Percentiles rank a stretch among this genome's conserved stretches.
These are phyloP conservation scores for Stomorhina lunata DNA, from an alignment of 2,888 invertebrate species.

Conservation along the genomic window DNA sequence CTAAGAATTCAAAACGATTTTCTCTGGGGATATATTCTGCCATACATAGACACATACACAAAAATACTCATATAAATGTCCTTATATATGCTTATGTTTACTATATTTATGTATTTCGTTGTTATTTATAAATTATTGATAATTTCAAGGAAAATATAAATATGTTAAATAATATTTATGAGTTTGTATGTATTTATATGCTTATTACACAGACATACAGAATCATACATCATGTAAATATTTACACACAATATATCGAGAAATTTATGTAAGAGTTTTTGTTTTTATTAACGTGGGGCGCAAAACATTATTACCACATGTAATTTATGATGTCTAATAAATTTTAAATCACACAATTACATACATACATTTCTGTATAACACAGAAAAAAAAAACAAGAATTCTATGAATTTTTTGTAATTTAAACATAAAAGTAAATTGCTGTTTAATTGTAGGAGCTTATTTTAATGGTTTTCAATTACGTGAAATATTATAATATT, in stretches of 20 bases:
- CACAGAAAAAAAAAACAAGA: not conserved
- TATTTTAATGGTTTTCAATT: not conserved
- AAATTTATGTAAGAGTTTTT: not conserved
- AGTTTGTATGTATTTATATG: not conserved
- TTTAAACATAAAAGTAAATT: not conserved
- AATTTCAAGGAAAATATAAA: constrained; percentile 6
- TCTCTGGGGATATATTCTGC: not conserved
- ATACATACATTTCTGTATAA: too few species aligned
- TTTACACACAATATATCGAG: too few species aligned
- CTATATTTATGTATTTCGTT: not conserved
- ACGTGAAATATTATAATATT: too few species aligned
- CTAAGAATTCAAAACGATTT: constrained; percentile 27
- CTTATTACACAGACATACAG: not conserved
- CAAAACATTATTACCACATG: not conserved
- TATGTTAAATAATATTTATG: not conserved
- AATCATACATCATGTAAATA: not conserved
- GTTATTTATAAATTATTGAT: constrained; percentile 25
- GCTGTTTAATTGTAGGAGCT: not conserved
- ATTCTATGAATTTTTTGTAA: not conserved
- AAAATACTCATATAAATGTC: not conserved
- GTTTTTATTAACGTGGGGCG: not conserved
- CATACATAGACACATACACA: too few species aligned
- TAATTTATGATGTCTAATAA: not conserved
- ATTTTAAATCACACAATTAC: not conserved
- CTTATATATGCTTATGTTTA: not conserved